phyloP scores from a whole-genome alignment of 1,140 invertebrate species.

The Drosophila funebris region DNA sequence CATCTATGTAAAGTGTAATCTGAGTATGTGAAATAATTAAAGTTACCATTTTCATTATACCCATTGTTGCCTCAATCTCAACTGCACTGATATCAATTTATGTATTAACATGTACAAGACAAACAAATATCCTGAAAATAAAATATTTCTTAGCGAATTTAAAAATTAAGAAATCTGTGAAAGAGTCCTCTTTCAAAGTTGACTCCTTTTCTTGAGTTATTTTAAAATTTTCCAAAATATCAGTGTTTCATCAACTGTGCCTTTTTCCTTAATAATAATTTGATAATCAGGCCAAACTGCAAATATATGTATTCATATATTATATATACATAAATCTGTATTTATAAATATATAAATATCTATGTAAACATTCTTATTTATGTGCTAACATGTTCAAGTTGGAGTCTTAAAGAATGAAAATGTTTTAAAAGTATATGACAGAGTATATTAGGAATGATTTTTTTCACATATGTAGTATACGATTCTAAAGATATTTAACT shows the following conservation, averaged over 20 bases:
- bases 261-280: neutral
- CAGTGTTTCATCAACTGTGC: neutral
- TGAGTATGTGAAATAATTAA: conserved; percentile 78
- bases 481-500: too few relatives aligned
- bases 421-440: too few relatives aligned
- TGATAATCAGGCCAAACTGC: neutral
- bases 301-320: too few relatives aligned
- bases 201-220: neutral
- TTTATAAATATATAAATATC: too few relatives aligned
- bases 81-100: conserved; percentile 35
- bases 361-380: too few relatives aligned
- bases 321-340: too few relatives aligned
- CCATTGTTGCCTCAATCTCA: conserved; percentile 49
- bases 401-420: too few relatives aligned
- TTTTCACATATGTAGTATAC: too few relatives aligned
- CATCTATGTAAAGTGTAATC: conserved; percentile 72
- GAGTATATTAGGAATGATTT: too few relatives aligned
- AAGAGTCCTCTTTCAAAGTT: neutral
- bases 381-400: too few relatives aligned
- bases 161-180: conserved; percentile 1
- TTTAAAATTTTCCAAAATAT: neutral
- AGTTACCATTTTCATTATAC: conserved; percentile 74
- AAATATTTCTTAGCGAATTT: conserved; percentile 28
- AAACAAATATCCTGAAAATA: conserved; percentile 31
- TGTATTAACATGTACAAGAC: conserved; percentile 27